phyloP scores from a whole-genome alignment of 2,888 invertebrate genomes.

The Oxystoma pomonae region DNA sequence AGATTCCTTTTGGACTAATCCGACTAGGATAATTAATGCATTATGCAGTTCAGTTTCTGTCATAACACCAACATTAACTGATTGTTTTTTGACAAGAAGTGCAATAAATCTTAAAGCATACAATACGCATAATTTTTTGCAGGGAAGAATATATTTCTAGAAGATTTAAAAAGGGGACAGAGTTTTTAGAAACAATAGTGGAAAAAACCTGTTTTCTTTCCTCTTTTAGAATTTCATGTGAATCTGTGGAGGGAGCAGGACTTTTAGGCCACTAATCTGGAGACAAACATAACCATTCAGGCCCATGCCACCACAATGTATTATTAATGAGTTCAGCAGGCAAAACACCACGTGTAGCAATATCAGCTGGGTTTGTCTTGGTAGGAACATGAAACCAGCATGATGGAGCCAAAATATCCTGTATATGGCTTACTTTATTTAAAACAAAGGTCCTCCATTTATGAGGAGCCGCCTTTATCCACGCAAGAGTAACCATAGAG shows the following conservation, averaged over 20 bases:
- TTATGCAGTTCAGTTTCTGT: no score
- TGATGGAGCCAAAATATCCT: background rate
- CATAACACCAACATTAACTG: no score
- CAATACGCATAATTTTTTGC: background rate
- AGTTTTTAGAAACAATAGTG: background rate
- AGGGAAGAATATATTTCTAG: background rate
- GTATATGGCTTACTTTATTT: background rate
- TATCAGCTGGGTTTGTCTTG: no score
- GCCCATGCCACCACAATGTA: background rate
- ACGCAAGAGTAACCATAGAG: background rate
- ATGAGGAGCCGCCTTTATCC: background rate
- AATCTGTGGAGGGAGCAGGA: background rate
- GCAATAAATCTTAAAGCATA: background rate
- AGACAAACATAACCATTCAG: background rate
- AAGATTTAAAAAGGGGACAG: background rate
- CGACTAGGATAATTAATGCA: background rate
- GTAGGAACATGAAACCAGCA: conserved; percentile 3
- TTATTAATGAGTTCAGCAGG: background rate
- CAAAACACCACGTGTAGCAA: no score
- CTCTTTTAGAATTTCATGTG: no score
- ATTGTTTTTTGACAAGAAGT: no score
- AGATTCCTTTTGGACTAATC: no score
- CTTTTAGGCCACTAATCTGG: background rate
- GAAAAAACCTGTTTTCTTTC: no score
- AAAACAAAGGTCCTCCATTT: background rate